These are phyloP conservation scores for Pycnonotus jocosus DNA, from an alignment of 2,113 vertebrate species.

Conservation along the genomic window DNA sequence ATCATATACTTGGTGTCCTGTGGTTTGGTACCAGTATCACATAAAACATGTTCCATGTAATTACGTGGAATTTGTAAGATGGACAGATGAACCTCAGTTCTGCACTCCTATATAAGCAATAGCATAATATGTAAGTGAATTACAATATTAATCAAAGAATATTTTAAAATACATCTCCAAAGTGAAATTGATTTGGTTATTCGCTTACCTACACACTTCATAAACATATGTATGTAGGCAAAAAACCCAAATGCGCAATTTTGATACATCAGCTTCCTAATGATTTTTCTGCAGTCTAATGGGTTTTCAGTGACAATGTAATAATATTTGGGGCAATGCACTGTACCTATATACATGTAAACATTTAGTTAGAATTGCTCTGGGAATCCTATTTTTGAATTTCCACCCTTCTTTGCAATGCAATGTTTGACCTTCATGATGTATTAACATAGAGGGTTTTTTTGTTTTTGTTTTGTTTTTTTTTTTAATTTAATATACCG, in stretches of 20 bases:
- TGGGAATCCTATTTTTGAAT: conserved; percentile 10
- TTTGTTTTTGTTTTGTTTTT: conserved; percentile 31
- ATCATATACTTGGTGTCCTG: neutral
- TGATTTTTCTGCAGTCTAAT: neutral
- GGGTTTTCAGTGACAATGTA: neutral
- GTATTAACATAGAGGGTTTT: conserved; percentile 26
- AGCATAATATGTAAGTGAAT: neutral
- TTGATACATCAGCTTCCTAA: neutral
- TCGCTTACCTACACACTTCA: neutral
- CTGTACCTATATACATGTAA: neutral
- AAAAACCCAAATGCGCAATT: neutral
- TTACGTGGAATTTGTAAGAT: neutral
- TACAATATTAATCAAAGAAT: neutral
- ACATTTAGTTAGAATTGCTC: neutral
- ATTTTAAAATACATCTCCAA: neutral
- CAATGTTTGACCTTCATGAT: conserved; percentile 50
- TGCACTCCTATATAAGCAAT: neutral
- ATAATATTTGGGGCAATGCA: neutral
- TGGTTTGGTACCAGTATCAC: neutral
- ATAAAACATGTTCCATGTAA: neutral
- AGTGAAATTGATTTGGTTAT: neutral
- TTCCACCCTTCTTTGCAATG: conserved; percentile 15
- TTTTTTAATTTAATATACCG: conserved; percentile 19
- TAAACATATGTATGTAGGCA: neutral
- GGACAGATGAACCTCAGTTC: neutral